These are phyloP conservation scores for Coreius guichenoti DNA, from an alignment of 2,797 vertebrate genomes.

Conservation along the genomic window DNA sequence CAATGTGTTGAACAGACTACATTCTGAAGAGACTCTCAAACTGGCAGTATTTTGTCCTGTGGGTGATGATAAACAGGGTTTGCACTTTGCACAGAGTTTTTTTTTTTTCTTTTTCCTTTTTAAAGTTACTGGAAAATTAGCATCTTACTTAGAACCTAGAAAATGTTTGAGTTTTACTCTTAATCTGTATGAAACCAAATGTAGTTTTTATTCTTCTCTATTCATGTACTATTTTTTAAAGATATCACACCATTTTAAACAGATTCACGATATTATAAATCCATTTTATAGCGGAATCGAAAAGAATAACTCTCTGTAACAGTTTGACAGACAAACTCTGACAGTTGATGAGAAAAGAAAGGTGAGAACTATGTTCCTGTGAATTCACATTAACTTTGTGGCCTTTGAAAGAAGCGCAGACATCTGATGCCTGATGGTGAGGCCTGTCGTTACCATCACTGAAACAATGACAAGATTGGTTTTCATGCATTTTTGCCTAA, in stretches of 20 bases:
- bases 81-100: neutral
- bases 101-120: too few species aligned
- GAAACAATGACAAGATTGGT: constrained; percentile 79
- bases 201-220: neutral
- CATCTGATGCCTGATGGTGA: constrained; percentile 70
- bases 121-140: too few species aligned
- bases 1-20: neutral
- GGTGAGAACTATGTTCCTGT: constrained; percentile 69
- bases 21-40: neutral
- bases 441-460: constrained; percentile 75
- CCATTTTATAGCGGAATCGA: neutral
- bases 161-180: neutral
- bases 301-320: neutral
- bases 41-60: constrained; percentile 1
- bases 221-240: neutral
- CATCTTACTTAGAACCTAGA: neutral
- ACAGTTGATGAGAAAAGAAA: constrained; percentile 54
- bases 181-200: neutral
- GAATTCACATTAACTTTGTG: constrained; percentile 74
- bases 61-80: constrained; percentile 7
- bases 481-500: constrained; percentile 83
- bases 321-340: constrained; percentile 3
- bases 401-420: constrained; percentile 69
- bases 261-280: neutral
- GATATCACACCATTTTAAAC: neutral